Evolutionary conservation across 2,888 invertebrate species (phyloP), one percentile per base, ranked within the genome.

Genomic region (Pandemis corylana): DNA sequence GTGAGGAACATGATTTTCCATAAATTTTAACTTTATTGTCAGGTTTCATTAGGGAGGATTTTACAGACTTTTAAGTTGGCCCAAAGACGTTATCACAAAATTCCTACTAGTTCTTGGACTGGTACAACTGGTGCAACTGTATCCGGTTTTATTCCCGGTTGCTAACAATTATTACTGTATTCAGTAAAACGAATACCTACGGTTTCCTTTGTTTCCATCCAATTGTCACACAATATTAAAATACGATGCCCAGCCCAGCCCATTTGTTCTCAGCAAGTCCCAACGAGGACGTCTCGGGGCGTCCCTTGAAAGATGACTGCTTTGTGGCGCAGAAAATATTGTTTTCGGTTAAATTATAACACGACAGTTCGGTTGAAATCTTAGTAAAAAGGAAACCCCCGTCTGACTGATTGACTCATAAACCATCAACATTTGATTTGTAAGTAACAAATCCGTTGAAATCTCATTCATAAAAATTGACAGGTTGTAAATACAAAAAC

Each of bases 171-270:
- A 9, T 15, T 20, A 20, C 56, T 9, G 56, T 9, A 56, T 51
- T 51, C 51, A 56, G 20, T 56, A 56, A 56, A 56, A 56, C 20
- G 20, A 56, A 56, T 56, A 20, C 20, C 20, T 20, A 56, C 6
- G 7, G 7, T 56, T 56, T 9, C 56, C 56, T 15, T 56, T 56
- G 56, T 56, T 56, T 56, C 56, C 20, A 7, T 56, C 56, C 15
- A 56, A 56, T 56, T 56, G 56, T 56, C 56, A 56, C 15, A 56
- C 20, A 36, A 56, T 56, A 56, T 59, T 59, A 59, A 59, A 59
- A 59, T 59, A 59, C 59, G 59, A 28, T 12, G 59, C 59, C 20
- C 20, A 20, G 20, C 20, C 20, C 20, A 20, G 20, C 20, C 28
- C 59, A 28, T 59, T 59, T 59, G 59, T 59, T 28, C 7, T 28